Evolutionary conservation across 2,113 vertebrate species (phyloP).

Genomic region (Oryzias melastigma): DNA sequence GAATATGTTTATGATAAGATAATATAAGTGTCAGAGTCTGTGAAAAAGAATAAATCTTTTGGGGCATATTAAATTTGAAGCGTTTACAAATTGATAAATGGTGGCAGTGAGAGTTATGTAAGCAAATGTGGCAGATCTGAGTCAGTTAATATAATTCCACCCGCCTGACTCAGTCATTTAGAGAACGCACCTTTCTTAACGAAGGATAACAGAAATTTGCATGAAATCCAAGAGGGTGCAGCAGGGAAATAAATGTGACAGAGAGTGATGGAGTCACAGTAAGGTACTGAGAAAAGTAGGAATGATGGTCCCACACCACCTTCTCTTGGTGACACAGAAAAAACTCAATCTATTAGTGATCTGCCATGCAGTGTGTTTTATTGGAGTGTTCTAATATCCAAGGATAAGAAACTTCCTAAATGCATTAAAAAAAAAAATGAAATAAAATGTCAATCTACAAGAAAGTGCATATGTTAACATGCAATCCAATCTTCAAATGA

Average conservation of each 20-base stretch:
- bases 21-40: conserved; percentile 3
- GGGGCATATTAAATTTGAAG: conserved; percentile 16
- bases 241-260: conserved; percentile 41
- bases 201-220: conserved; percentile 47
- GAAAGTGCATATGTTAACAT: too few relatives aligned
- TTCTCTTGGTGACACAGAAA: conserved; percentile 17
- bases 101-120: conserved; percentile 39
- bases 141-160: conserved; percentile 48
- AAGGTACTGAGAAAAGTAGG: conserved; percentile 5
- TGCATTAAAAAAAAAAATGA: too few relatives aligned
- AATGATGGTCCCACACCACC: conserved; percentile 7
- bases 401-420: background rate
- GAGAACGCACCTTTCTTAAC: conserved; percentile 47
- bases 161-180: conserved; percentile 38
- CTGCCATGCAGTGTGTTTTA: conserved; percentile 19
- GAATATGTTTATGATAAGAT: conserved; percentile 1
- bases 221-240: conserved; percentile 48
- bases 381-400: conserved; percentile 8
- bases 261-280: conserved; percentile 27
- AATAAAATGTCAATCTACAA: too few relatives aligned
- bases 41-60: background rate
- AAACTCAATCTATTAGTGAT: conserved; percentile 1
- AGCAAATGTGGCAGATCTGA: conserved; percentile 40
- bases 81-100: conserved; percentile 40
- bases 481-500: too few relatives aligned